Evolutionary conservation across 1,140 invertebrate genomes (phyloP).

Genomic region (Nasonia giraulti): DNA sequence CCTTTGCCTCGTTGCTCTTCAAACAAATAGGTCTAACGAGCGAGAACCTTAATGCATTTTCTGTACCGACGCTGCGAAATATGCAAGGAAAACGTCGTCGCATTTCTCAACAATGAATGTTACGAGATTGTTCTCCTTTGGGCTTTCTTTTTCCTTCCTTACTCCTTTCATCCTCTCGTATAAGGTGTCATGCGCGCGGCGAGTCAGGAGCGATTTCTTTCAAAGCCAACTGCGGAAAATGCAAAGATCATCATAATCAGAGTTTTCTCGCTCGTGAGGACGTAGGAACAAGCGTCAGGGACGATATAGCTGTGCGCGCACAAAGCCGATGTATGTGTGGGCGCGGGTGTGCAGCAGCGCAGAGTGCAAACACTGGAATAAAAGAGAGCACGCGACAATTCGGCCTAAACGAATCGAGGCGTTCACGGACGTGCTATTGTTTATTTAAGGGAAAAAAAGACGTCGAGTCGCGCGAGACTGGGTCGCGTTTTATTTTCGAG

Average conservation of each 20-base stretch:
- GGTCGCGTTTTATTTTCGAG: too few relatives aligned
- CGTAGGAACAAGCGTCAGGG: neutral
- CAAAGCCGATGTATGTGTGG: too few relatives aligned
- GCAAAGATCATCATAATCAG: slow-evolving; percentile 17
- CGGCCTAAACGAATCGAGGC: slow-evolving; percentile 13
- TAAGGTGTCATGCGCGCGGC: neutral
- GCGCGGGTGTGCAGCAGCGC: neutral
- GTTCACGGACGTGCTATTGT: too few relatives aligned
- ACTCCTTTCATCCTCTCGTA: too few relatives aligned
- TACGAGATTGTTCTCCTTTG: neutral
- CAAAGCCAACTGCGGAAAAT: neutral
- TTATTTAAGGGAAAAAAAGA: too few relatives aligned
- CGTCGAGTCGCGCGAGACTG: too few relatives aligned
- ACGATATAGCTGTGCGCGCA: neutral
- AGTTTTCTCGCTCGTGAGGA: neutral
- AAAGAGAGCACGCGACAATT: slow-evolving; percentile 12
- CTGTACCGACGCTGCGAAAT: too few relatives aligned
- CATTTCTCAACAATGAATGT: too few relatives aligned
- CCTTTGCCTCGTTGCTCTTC: too few relatives aligned
- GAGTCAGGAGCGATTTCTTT: neutral
- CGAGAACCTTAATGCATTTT: too few relatives aligned
- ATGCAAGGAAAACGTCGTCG: too few relatives aligned
- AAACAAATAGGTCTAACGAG: too few relatives aligned
- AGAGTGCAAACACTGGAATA: neutral
- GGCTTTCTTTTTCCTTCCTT: neutral